Conservation (phyloP, 1,140 invertebrate species). For the Ridgeia piscesae region DNA sequence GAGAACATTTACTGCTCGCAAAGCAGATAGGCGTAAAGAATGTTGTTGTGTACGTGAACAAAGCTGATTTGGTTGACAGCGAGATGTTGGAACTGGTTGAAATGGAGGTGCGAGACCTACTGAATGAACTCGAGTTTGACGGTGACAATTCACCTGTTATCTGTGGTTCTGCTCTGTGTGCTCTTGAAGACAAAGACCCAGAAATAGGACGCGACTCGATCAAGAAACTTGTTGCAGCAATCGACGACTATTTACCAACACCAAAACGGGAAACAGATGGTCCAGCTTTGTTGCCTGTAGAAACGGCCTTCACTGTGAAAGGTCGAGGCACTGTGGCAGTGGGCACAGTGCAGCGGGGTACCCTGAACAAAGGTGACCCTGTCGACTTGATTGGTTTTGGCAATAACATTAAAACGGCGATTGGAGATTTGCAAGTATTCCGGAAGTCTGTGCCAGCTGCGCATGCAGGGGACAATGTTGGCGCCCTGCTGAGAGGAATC, state of each 20-base stretch:
- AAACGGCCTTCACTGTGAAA: conserved; percentile 88
- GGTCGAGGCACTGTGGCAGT: conserved; percentile 95
- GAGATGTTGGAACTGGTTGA: conserved; percentile 97
- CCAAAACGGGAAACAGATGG: conserved; percentile 89
- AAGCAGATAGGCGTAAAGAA: conserved; percentile 94
- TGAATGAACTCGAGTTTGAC: conserved; percentile 83
- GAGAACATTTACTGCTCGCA: conserved; percentile 93
- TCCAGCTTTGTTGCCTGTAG: conserved; percentile 91
- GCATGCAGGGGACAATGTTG: conserved; percentile 94
- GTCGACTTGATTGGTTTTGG: conserved; percentile 89
- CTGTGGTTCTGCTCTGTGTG: conserved; percentile 82
- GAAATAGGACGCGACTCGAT: conserved; percentile 85
- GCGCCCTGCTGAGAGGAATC: conserved; percentile 84
- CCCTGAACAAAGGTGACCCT: conserved; percentile 88
- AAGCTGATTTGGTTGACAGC: conserved; percentile 85
- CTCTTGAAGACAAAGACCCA: conserved; percentile 78
- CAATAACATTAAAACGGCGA: conserved; percentile 78
- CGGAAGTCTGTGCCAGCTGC: conserved; percentile 92
- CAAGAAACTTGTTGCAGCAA: conserved; percentile 76
- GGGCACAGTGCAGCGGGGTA: conserved; percentile 84
- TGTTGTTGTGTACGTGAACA: conserved; percentile 94
- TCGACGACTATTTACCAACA: conserved; percentile 88
- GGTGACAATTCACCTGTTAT: conserved; percentile 75
- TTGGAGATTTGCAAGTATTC: conserved; percentile 92
- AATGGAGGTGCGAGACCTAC: conserved; percentile 88